A percentile compares a stretch with the other conserved stretches of the same genome.
Conservation (phyloP, 2,888 invertebrate species). For the Trisateles emortualis region DNA sequence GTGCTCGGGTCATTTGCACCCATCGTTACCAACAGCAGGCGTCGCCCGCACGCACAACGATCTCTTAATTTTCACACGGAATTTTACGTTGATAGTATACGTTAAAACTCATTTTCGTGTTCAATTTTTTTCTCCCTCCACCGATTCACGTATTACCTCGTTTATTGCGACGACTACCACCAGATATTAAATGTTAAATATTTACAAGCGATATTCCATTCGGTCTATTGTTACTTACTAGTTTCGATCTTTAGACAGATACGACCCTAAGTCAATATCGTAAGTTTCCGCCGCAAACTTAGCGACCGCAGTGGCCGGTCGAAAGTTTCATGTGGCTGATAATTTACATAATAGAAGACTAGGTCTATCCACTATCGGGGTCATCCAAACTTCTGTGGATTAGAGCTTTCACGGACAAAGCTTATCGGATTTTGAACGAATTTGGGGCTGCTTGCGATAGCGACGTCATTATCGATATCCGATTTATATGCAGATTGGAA, state of each 20-base stretch:
- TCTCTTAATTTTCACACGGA: constrained; percentile 70
- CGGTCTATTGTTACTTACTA: constrained; percentile 57
- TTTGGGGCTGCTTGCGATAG: constrained; percentile 82
- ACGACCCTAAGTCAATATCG: constrained; percentile 75
- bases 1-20: constrained; percentile 69
- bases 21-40: constrained; percentile 74
- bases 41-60: constrained; percentile 63
- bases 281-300: constrained; percentile 80
- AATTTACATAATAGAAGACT: constrained; percentile 86
- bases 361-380: constrained; percentile 84
- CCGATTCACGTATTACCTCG: constrained; percentile 16
- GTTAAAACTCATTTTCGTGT: constrained; percentile 49
- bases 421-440: constrained; percentile 85
- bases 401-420: constrained; percentile 81
- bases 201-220: constrained; percentile 54
- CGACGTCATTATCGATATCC: constrained; percentile 85
- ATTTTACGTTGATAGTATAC: constrained; percentile 60
- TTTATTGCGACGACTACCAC: constrained; percentile 24
- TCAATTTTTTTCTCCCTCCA: constrained; percentile 41
- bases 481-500: constrained; percentile 86
- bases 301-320: constrained; percentile 74
- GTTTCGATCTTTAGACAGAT: constrained; percentile 70
- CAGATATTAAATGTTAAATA: constrained; percentile 50
- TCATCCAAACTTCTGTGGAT: constrained; percentile 84
- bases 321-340: constrained; percentile 82